Percentiles rank a stretch among this genome's conserved stretches.
Conservation (phyloP, 2,888 invertebrate species). For the Empis stercorea region DNA sequence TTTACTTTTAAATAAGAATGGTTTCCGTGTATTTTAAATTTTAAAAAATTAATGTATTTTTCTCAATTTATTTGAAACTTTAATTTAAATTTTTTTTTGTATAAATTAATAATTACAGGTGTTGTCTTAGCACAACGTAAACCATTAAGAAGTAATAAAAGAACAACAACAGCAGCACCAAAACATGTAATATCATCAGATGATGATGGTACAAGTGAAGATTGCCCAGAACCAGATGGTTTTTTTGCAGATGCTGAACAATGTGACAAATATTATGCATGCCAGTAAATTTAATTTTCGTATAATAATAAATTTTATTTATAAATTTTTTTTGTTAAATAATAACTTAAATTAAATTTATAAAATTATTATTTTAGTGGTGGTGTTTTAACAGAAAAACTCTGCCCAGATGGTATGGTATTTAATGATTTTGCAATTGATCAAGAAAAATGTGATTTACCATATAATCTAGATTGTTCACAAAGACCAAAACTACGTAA, state of each 20-base stretch:
- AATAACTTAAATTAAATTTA: too few species aligned
- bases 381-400: constrained; percentile 59
- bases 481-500: constrained; percentile 67
- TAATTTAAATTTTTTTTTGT: too few species aligned
- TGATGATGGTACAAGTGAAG: constrained; percentile 46
- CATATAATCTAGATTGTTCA: constrained; percentile 74
- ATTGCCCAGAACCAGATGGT: constrained; percentile 70
- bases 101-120: too few species aligned
- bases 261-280: constrained; percentile 79
- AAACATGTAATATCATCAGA: constrained; percentile 8
- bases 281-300: constrained; percentile 45
- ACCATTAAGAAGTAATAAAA: too few species aligned
- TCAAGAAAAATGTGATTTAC: constrained; percentile 77
- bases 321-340: too few species aligned
- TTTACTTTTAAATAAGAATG: too few species aligned
- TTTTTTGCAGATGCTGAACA: constrained; percentile 76
- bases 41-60: too few species aligned
- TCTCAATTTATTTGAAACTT: too few species aligned
- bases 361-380: constrained; percentile 44
- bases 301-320: too few species aligned
- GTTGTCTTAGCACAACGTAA: too few species aligned
- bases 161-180: too few species aligned
- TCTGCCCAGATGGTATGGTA: constrained; percentile 81
- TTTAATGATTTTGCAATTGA: constrained; percentile 74
- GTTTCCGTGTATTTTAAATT: too few species aligned